Evolutionary conservation across 2,888 invertebrate species (phyloP), one percentile per base, ranked within the genome.

Genomic region (Dynastes maya): DNA sequence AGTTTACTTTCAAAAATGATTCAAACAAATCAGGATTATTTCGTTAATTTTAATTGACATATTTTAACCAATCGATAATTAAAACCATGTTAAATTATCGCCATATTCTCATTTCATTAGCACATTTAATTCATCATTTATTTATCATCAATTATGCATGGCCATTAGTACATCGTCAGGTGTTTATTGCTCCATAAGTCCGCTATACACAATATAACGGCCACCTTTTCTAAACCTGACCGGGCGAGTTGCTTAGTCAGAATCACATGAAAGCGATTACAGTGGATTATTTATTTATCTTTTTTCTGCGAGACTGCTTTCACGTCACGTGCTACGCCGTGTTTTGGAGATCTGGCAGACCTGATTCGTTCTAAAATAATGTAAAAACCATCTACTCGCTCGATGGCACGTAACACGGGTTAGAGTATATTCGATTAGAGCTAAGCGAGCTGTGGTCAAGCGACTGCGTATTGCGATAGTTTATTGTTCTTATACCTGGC

Each of bases 231-330:
- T 51, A 68, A 22, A 68, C 5, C 27, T 68, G 65, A 27, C 29
- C 51, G 27, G 68, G 49, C 13, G 68, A 67, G 29, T n/a, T 27
- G 68, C 68, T 68, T 68, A 68, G 68, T 68, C 68, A 68, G 51
- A 51, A 51, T 68, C 68, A 68, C 68, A 68, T 68, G 68, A 68
- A 51, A 51, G 51, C 68, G 51, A 51, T 68, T 68, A 68, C 51
- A n/a, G 45, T 49, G 45, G 16, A 9, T 40, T 51, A 68, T 51
- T 51, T 68, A 58, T 58, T 77, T 58, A 16, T 40, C 49, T 77
- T 77, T 77, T 77, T 77, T 70, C 55, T 70, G 67, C 29, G 40
- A 53, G 22, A 37, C 65, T 64, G 61, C 61, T 74, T 61, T 61
- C 63, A 22, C 40, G 45, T 64, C 61, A 64, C 68, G 68, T 68